These are phyloP conservation scores for Seladonia tumulorum DNA, from an alignment of 2,888 invertebrate genomes.

Conservation along the genomic window DNA sequence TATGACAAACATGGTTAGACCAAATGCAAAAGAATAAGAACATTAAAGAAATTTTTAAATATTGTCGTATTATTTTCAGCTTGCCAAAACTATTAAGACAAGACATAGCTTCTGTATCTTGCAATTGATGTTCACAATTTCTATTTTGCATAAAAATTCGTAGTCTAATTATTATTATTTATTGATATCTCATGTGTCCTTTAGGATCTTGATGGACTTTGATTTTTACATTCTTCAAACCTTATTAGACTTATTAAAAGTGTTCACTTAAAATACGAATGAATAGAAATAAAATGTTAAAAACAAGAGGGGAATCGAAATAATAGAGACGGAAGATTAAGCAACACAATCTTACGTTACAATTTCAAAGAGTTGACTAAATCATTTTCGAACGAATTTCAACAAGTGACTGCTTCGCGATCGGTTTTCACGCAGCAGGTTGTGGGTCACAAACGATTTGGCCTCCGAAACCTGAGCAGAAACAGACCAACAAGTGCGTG, in stretches of 20 bases:
- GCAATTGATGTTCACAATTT: no score
- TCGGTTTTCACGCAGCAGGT: slow-evolving; percentile 53
- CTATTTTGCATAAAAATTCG: no score
- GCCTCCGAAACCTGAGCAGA: slow-evolving; percentile 60
- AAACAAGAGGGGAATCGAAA: neutral
- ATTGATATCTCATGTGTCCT: neutral
- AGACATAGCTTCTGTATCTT: no score
- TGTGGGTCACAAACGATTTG: slow-evolving; percentile 59
- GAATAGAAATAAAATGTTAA: neutral
- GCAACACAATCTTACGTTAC: neutral
- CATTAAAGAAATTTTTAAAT: neutral
- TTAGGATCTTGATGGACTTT: neutral
- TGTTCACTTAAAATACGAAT: neutral
- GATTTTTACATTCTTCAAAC: neutral
- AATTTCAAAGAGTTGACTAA: neutral
- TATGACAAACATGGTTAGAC: neutral
- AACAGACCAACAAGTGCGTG: slow-evolving; percentile 61
- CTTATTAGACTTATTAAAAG: no score
- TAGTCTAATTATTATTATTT: no score
- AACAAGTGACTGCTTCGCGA: neutral
- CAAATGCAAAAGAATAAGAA: neutral
- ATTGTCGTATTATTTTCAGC: neutral
- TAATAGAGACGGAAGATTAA: neutral
- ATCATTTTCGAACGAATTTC: neutral
- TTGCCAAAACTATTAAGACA: no score